Conservation (phyloP, 2,888 invertebrate species). For the Trypoxylon attenuatum region DNA sequence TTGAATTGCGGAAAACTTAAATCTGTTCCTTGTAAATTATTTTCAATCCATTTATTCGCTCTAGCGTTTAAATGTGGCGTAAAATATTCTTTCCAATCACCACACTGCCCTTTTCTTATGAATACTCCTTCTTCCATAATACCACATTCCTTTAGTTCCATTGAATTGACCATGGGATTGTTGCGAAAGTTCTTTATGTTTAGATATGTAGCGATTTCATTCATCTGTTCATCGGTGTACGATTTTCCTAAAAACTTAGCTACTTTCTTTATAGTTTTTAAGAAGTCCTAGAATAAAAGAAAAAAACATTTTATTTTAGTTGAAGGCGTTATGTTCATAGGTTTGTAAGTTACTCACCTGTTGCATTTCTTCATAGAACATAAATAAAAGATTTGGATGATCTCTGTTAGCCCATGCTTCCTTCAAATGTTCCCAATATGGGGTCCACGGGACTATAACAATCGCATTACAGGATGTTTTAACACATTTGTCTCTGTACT, state of each 20-base stretch:
- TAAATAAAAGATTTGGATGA: slow-evolving; percentile 82
- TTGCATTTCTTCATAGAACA: slow-evolving; percentile 88
- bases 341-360: too few relatives aligned
- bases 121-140: slow-evolving; percentile 79
- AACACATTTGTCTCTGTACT: not conserved
- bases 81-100: slow-evolving; percentile 85
- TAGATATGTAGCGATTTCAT: slow-evolving; percentile 82
- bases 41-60: slow-evolving; percentile 83
- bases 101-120: slow-evolving; percentile 81
- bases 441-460: slow-evolving; percentile 81
- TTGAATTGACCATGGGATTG: slow-evolving; percentile 86
- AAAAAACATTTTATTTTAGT: not conserved
- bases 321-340: slow-evolving; percentile 6
- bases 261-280: slow-evolving; percentile 77
- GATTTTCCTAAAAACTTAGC: slow-evolving; percentile 79
- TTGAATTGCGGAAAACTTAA: slow-evolving; percentile 76
- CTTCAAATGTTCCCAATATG: slow-evolving; percentile 86
- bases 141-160: slow-evolving; percentile 79
- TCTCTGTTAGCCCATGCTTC: slow-evolving; percentile 84
- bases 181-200: slow-evolving; percentile 88
- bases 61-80: slow-evolving; percentile 80
- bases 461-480: not conserved
- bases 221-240: slow-evolving; percentile 78
- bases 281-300: slow-evolving; percentile 77
- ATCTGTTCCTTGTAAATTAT: slow-evolving; percentile 79